Evolutionary conservation across 1,140 invertebrate genomes (phyloP).

Genomic region (Proctacanthus coquilletti): DNA sequence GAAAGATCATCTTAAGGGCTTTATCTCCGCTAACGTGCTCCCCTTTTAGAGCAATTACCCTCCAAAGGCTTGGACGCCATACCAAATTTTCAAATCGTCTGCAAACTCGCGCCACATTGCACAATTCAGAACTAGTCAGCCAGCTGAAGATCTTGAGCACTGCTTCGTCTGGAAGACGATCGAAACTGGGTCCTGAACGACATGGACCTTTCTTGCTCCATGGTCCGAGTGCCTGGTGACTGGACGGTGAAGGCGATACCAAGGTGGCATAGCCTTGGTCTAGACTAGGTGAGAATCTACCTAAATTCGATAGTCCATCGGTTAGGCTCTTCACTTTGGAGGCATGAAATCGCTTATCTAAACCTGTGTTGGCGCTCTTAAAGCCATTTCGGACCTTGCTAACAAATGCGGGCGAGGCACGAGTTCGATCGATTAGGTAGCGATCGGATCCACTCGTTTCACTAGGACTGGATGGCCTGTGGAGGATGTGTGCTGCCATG

Average conservation of each 20-base stretch:
- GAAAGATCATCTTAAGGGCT: conserved; percentile 45
- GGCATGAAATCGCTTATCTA: conserved; percentile 16
- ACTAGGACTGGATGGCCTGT: conserved; percentile 25
- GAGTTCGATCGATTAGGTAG: conserved; percentile 23
- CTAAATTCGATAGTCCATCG: conserved; percentile 26
- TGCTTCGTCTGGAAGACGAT: conserved; percentile 37
- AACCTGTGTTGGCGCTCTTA: conserved; percentile 9
- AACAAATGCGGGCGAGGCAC: conserved; percentile 22
- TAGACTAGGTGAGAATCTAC: conserved; percentile 38
- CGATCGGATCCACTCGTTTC: conserved; percentile 29
- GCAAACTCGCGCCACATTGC: conserved; percentile 64
- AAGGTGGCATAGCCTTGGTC: conserved; percentile 64
- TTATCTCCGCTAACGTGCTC: conserved; percentile 49
- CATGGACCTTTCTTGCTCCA: conserved; percentile 24
- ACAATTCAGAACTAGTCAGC: conserved; percentile 62
- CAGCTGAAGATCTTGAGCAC: conserved; percentile 51
- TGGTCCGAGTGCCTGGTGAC: conserved; percentile 18
- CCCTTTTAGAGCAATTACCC: conserved; percentile 46
- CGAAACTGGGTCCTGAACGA: conserved; percentile 29
- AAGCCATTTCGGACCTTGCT: conserved; percentile 9
- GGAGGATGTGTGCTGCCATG: conserved; percentile 8
- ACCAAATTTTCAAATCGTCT: conserved; percentile 64
- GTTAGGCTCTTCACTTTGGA: conserved; percentile 25
- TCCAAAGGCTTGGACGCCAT: conserved; percentile 67
- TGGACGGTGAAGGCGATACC: conserved; percentile 37